phyloP scores from a whole-genome alignment of 1,140 invertebrate genomes.

The Periplaneta americana region DNA sequence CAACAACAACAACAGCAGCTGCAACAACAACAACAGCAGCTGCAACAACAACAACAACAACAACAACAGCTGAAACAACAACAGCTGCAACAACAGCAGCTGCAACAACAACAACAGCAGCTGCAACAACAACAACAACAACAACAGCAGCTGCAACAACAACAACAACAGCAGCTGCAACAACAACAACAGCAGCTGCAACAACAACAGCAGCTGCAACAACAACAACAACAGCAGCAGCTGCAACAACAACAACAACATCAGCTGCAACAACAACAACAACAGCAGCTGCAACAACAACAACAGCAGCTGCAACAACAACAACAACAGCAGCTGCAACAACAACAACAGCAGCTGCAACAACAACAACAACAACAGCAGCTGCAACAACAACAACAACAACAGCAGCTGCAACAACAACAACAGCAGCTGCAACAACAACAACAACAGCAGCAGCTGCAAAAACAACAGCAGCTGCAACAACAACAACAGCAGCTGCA shows the following conservation, averaged over 20 bases:
- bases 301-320: too few relatives aligned
- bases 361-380: too few relatives aligned
- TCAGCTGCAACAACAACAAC: too few relatives aligned
- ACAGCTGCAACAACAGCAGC: conserved; percentile 19
- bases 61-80: conserved; percentile 15
- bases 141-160: conserved; percentile 21
- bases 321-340: too few relatives aligned
- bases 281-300: too few relatives aligned
- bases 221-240: conserved; percentile 9
- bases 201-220: conserved; percentile 1
- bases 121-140: background rate
- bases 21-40: conserved; percentile 16
- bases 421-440: conserved; percentile 30
- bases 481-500: too few relatives aligned
- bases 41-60: too few relatives aligned
- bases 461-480: too few relatives aligned
- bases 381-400: too few relatives aligned
- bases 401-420: too few relatives aligned
- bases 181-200: too few relatives aligned
- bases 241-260: conserved; percentile 11
- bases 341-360: too few relatives aligned
- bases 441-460: conserved; percentile 23
- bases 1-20: background rate
- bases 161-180: conserved; percentile 12
- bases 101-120: conserved; percentile 19